phyloP scores from a whole-genome alignment of 2,113 vertebrate species.

The Nothocercus nigrocapillus region DNA sequence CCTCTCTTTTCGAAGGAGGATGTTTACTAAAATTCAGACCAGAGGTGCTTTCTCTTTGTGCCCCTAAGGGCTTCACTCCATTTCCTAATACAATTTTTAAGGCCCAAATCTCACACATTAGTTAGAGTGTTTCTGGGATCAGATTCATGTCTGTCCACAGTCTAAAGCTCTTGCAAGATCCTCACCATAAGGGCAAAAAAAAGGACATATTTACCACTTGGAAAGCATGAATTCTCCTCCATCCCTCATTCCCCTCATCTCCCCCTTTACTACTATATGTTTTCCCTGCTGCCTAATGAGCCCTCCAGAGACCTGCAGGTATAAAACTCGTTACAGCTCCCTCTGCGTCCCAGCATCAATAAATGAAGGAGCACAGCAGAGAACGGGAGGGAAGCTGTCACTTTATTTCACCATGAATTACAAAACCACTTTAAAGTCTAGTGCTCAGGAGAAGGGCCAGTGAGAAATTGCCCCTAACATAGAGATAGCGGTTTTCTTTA shows the following conservation, averaged over 20 bases:
- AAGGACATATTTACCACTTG: conserved; percentile 51
- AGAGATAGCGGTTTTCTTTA: conserved; percentile 60
- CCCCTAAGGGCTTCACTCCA: background rate
- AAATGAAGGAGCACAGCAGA: conserved; percentile 62
- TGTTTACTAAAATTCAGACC: background rate
- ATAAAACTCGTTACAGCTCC: conserved; percentile 79
- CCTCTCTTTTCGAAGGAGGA: background rate
- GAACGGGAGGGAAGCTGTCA: conserved; percentile 61
- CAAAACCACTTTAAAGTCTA: conserved; percentile 73
- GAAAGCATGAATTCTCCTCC: conserved; percentile 72
- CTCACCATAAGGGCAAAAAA: background rate
- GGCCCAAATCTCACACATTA: background rate
- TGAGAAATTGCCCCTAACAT: conserved; percentile 50
- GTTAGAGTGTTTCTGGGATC: background rate
- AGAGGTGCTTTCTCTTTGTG: background rate
- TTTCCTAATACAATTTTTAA: background rate
- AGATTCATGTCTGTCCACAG: background rate
- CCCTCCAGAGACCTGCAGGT: conserved; percentile 78
- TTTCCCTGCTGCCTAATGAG: conserved; percentile 82
- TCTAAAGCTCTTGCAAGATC: background rate
- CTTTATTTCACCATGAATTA: conserved; percentile 79
- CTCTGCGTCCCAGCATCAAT: conserved; percentile 72
- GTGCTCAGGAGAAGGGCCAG: conserved; percentile 30
- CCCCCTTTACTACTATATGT: conserved; percentile 69
- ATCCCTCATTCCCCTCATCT: conserved; percentile 59